Conservation (phyloP, 2,113 vertebrate genomes). For the Syngnathus typhle region DNA sequence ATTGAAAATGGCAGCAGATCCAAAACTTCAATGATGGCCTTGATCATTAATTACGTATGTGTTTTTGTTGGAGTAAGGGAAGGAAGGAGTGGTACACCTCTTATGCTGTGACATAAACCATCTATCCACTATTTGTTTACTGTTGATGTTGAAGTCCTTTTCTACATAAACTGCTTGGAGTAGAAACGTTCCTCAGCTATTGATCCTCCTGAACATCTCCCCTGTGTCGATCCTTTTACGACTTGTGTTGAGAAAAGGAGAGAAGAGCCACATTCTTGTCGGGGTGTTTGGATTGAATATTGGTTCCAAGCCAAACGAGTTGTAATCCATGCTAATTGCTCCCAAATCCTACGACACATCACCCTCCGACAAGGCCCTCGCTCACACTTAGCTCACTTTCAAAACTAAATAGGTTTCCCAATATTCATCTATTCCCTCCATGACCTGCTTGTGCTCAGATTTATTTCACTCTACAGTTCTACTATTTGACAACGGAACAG, state of each 20-base stretch:
- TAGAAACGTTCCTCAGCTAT: slow-evolving; percentile 45
- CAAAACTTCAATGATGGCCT: slow-evolving; percentile 12
- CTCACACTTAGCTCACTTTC: slow-evolving; percentile 52
- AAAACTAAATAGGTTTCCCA: slow-evolving; percentile 47
- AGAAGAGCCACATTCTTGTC: slow-evolving; percentile 50
- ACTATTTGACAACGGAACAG: neutral
- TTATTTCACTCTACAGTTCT: slow-evolving; percentile 37
- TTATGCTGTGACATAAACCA: neutral
- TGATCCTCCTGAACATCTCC: slow-evolving; percentile 27
- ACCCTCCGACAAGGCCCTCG: slow-evolving; percentile 47
- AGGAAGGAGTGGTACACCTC: neutral
- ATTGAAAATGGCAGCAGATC: too few species aligned
- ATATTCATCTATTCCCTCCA: slow-evolving; percentile 51
- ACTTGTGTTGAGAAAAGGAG: slow-evolving; percentile 41
- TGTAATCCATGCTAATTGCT: slow-evolving; percentile 70
- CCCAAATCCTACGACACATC: slow-evolving; percentile 56
- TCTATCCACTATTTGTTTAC: neutral
- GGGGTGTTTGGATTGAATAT: slow-evolving; percentile 60
- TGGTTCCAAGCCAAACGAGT: slow-evolving; percentile 54
- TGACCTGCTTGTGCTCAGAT: slow-evolving; percentile 28
- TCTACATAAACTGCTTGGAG: slow-evolving; percentile 12
- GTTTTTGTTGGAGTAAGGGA: neutral
- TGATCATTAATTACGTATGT: slow-evolving; percentile 6
- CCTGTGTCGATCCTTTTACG: slow-evolving; percentile 39
- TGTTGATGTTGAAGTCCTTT: slow-evolving; percentile 11